Evolutionary conservation across 2,888 invertebrate species (phyloP), one percentile per base, ranked within the genome.

Genomic region (Auanema freiburgensis): DNA sequence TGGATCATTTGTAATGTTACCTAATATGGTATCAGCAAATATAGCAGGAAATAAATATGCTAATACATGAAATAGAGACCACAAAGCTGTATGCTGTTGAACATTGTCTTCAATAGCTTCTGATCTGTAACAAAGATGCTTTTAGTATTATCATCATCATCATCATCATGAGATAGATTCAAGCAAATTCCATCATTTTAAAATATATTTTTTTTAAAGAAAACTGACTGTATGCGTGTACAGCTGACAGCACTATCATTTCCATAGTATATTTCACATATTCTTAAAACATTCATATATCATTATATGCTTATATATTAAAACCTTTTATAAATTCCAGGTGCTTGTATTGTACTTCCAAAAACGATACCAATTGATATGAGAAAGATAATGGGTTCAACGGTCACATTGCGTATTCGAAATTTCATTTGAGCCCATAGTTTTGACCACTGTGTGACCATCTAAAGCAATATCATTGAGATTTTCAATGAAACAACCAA

Each of bases 361-460:
- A 77, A 76, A 16, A 76, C 70, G 59, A 66, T 72, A 16, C 76
- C 76, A 33, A 74, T 56, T 55, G 77, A 76, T 14, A 76, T 57
- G 42, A 76, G 59, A 46, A 77, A 69, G 11, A 72, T 61, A 18
- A 72, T 69, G 11, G 66, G 68, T 57, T 72, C 71, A n/a, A 72
- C 72, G 11, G 64, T 58, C 23, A 71, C 53, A 33, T 59, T 42
- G 12, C n/a, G 41, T 1, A 58, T 12, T 25, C 16, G 16, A 52
- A 52, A 52, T 24, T 23, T 16, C 18, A 23, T 16, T 16, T 52
- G 52, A 14, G n/a, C 23, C 52, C 52, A 52, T 18, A 52, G 18
- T 52, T 23, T 52, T 16, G 46, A 18, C 16, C 16, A 18, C 46
- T 46, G 46, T 16, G 46, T 18, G 21, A 46, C 46, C 46, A 46